Base-by-base conservation (phyloP, 2,797 vertebrate species). In the Sebastes umbrosus region DNA sequence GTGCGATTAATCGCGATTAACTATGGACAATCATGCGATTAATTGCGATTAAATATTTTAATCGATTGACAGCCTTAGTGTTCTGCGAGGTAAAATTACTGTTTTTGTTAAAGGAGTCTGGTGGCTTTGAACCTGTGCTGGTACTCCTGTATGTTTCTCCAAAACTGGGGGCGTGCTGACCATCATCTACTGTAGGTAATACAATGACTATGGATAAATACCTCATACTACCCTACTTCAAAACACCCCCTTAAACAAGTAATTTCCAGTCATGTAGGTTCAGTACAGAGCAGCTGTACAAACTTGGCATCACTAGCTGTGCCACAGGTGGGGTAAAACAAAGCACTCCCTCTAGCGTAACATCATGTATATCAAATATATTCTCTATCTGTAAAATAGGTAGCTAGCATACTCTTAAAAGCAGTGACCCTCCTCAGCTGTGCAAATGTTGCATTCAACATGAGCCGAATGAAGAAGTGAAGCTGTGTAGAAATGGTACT, bases 351-450 rank as follows among this genome's bases (percentile, higher is more conserved):
- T 3, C 18, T 5, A 70, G 43, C 54, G 65, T 39, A 24, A 22
- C 22, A 52, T 27, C 18, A 22, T 50, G 25, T 31, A 5, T 50
- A 32, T 72, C n/a, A 68, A 75, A 80, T 31, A 76, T 46, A 62
- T 34, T 4, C 22, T 72, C 43, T 82, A 43, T 82, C 24, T 73
- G 59, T 70, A 39, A 57, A 71, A 66, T 65, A 78, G 60, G 69
- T 59, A 80, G 70, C 50, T 14, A 14, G 46, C 43, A 39, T 43
- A 68, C 6, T 76, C 39, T 22, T 54, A 65, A 69, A 72, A 52
- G 20, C 50, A 52, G 16, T 46, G 70, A 74, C 36, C 55, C 34
- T 39, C n/a, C 32, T 57, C 22, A 67, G 25, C 54, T 73, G 57
- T 25, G 34, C 1, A 59, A 52, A 60, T n/a, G 8, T 16, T 31